These are phyloP conservation scores for Halictus ligatus DNA, from an alignment of 2,888 invertebrate genomes.

Conservation along the genomic window DNA sequence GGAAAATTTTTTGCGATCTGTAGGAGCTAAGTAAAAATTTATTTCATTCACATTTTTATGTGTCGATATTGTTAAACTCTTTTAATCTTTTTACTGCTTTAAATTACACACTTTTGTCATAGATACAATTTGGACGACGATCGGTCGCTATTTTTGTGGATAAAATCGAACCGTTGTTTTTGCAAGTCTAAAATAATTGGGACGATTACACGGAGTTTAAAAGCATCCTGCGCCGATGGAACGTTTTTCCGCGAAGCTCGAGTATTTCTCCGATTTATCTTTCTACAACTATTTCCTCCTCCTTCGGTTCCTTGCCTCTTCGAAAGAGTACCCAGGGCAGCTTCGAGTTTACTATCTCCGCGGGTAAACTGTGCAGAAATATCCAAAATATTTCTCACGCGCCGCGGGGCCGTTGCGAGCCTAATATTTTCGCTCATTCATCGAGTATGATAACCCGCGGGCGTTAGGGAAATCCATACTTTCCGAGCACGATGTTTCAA, in stretches of 20 bases:
- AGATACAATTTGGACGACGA: no score
- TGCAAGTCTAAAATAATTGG: not conserved
- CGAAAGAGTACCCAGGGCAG: not conserved
- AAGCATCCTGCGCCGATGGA: not conserved
- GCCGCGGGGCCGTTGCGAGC: not conserved
- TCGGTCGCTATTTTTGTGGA: no score
- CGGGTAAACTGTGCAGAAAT: not conserved
- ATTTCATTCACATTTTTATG: no score
- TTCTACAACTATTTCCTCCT: not conserved
- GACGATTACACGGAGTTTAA: not conserved
- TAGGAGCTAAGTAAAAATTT: no score
- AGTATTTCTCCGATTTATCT: not conserved
- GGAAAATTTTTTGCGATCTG: no score
- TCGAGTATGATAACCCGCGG: not conserved
- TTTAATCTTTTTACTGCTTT: no score
- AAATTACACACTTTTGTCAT: no score
- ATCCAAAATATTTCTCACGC: constrained; percentile 1
- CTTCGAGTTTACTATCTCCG: constrained; percentile 1
- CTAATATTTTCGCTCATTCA: not conserved
- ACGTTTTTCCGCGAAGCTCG: not conserved
- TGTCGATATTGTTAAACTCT: no score
- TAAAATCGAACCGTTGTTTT: not conserved
- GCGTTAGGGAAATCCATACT: no score
- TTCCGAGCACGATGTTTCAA: no score
- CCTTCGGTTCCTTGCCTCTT: constrained; percentile 2